Base-by-base conservation (phyloP, 2,888 invertebrate genomes). In the Cataglyphis rosenhaueri region DNA sequence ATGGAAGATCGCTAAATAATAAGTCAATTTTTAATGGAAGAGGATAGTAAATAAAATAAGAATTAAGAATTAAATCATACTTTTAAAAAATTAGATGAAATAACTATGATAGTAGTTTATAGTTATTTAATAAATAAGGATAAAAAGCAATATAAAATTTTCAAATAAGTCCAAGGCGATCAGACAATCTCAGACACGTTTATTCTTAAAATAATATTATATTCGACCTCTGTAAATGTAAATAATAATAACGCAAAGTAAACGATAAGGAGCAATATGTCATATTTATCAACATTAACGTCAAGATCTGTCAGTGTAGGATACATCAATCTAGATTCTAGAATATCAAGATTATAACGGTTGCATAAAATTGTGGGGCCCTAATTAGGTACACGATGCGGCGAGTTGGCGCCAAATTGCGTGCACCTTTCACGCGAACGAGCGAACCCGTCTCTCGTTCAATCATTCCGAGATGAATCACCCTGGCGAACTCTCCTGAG, bases 401-500 rank as follows among this genome's bases (percentile, higher is more conserved):
- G 59, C 70, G 59, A 61, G 73, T 79, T 71, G 78, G 78, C 44
- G 78, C 78, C 78, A 71, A 79, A 79, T 79, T 79, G 59, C 78
- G 78, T 59, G 73, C 44, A 71, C 73, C 73, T 79, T 79, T 79
- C 78, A 79, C 78, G 10, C 78, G 78, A 73, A 79, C 73, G 78
- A 59, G 59, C 59, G 44, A 59, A 25, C 65, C 65, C 78, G 66
- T 66, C 79, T 66, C 79, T 79, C 68, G 79, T 66, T 81, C 62
- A 75, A 75, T 81, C 74, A 75, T 81, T 81, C 70, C 82, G 70
- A 70, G 65, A 79, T 83, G 82, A 83, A 83, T 79, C 82, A 83
- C 79, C 70, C 64, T 57, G 44, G 29, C 38, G 38, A 78, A 61
- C n/a, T 78, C 68, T 68, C 44, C 48, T 52, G 59, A 32, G 55